These are phyloP conservation scores for Phymorhynchus buccinoides DNA, from an alignment of 1,140 invertebrate genomes.

Conservation along the genomic window DNA sequence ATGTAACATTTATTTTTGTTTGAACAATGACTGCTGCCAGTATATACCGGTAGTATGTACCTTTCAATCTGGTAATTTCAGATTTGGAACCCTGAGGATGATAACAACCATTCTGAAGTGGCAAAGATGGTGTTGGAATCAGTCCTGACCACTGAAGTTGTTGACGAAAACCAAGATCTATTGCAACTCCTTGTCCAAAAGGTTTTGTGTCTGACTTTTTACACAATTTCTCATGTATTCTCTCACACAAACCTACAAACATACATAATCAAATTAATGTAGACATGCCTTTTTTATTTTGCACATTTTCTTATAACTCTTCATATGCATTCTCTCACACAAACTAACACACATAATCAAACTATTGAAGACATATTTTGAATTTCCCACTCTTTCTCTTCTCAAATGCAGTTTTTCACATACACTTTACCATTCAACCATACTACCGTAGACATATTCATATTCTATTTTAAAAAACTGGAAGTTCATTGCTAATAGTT, in stretches of 20 bases:
- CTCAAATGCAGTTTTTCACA: no score
- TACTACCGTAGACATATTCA: no score
- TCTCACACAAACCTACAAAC: background rate
- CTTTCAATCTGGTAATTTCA: background rate
- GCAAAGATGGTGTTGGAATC: conserved; percentile 9
- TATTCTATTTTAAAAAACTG: no score
- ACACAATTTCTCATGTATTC: background rate
- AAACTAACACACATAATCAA: no score
- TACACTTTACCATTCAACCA: no score
- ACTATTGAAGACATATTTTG: no score
- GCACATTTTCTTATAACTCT: background rate
- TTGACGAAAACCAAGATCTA: conserved; percentile 19
- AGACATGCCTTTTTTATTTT: background rate
- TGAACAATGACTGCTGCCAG: background rate
- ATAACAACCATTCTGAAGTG: background rate
- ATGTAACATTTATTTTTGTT: background rate
- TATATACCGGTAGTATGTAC: background rate
- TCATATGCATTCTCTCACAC: no score
- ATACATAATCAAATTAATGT: background rate
- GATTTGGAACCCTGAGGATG: conserved; percentile 25
- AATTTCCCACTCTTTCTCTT: no score
- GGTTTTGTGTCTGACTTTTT: background rate
- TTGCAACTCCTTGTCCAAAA: background rate
- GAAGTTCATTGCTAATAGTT: no score
- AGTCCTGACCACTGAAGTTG: conserved; percentile 1